Evolutionary conservation across 2,113 vertebrate species (phyloP), one percentile per base, ranked within the genome.

Genomic region (Petroica traversi): DNA sequence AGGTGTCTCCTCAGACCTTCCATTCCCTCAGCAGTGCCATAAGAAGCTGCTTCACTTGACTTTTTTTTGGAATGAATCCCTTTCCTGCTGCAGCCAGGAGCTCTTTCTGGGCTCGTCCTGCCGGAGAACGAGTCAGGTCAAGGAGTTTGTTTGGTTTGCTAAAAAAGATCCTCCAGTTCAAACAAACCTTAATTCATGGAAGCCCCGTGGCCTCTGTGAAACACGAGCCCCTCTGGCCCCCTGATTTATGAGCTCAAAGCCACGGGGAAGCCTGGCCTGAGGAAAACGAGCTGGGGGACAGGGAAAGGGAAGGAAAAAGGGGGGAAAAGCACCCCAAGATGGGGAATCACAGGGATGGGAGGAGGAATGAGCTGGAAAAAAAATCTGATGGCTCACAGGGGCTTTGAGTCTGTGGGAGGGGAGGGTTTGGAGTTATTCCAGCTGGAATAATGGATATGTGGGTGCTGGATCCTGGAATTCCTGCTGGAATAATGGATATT

Each of bases 111-210:
- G 57, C 89, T 96, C 9, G 0, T n/a, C 52, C 59, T 59, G 63
- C 85, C 52, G 52, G 48, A 36, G 76, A 61, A 84, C 73, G 78
- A 95, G 59, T 77, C 73, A 22, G 94, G 91, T 91, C 96, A 91
- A 69, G 85, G 81, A 80, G 94, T 69, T 93, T 96, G 96, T 89
- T 96, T 94, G 67, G 63, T 43, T 95, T 96, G 8, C 78, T 96
- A 66, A 88, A 88, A 81, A 80, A 79, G 49, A 93, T 83, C 57
- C 75, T 86, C 55, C 28, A 92, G 90, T 83, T 96, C 94, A 97
- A 95, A 95, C 88, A 94, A 88, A 63, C 80, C 67, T 73, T 66
- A 92, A 94, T 93, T 95, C 79, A 82, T 57, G 31, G 88, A 33
- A 97, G 88, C 96, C 82, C 78, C 75, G 4, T 82, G 88, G 93